These are phyloP conservation scores for Sturnira hondurensis DNA, from an alignment of 2,113 vertebrate species.

Conservation along the genomic window DNA sequence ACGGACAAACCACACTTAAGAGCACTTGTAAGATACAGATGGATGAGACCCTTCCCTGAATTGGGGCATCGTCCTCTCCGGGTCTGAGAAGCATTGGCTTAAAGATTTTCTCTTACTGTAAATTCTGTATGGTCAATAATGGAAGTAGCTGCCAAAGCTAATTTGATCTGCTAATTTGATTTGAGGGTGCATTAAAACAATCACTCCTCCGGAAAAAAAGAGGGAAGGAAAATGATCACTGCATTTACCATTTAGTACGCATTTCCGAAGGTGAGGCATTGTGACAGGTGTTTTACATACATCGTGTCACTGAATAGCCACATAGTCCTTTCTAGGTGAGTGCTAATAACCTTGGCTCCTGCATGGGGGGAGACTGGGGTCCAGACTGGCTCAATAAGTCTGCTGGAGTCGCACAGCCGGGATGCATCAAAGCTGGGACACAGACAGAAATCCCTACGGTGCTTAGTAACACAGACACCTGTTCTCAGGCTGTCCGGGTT, in stretches of 20 bases:
- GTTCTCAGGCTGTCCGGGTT: background rate
- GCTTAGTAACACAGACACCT: background rate
- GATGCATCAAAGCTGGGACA: background rate
- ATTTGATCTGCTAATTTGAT: constrained; percentile 27
- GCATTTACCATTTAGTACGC: background rate
- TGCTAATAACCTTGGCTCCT: background rate
- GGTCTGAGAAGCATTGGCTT: background rate
- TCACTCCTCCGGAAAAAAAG: constrained; percentile 15
- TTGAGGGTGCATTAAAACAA: constrained; percentile 31
- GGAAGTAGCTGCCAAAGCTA: background rate
- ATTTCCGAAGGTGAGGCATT: background rate
- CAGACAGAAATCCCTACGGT: rapidly evolving
- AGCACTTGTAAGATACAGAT: background rate
- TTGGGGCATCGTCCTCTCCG: background rate
- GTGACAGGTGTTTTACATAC: background rate
- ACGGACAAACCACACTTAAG: too few relatives aligned
- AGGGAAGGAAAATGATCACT: background rate
- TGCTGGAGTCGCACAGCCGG: background rate
- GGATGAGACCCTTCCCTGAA: background rate
- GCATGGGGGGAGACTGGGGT: background rate
- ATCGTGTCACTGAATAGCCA: background rate
- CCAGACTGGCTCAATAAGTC: background rate
- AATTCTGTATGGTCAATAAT: background rate
- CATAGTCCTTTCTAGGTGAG: background rate
- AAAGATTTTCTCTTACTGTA: constrained; percentile 18